Evolutionary conservation across 2,797 vertebrate genomes (phyloP), one percentile per base, ranked within the genome.

Genomic region (Luscinia luscinia): DNA sequence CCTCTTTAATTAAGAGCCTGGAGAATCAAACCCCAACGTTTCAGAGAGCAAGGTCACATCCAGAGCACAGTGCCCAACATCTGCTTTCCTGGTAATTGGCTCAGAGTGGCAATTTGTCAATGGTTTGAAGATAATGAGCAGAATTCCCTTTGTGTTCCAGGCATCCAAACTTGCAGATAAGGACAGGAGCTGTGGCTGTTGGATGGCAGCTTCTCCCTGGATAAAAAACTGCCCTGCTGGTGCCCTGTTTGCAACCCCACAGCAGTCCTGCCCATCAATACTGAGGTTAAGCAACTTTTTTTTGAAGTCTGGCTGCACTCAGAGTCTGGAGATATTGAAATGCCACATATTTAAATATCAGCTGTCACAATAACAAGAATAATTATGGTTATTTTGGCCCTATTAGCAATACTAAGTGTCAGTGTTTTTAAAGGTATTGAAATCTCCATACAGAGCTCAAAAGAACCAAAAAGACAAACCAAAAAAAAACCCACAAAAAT

Each of bases 41-140:
- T 75, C 32, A 34, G 34, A 17, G 52, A 68, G 63, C 34, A 28
- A 85, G 91, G 74, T 48, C 92, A 34, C 9, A 58, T 34, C 67
- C 72, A 76, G 55, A 90, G 62, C 28, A 1, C 48, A 9, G 27
- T 68, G 79, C 85, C 72, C 94, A 94, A 78, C 77, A 78, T 81
- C 67, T 87, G 68, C 87, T 84, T 73, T 22, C n/a, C 72, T 57
- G 63, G 6, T 72, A 91, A 91, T 79, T 90, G 88, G 73, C 79
- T 76, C 40, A 10, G 73, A 84, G 84, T 28, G 55, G 74, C 54
- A 87, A 77, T 82, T 69, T 85, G 66, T 90, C 80, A 89, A 12
- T 1, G 3, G 18, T 59, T 73, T 55, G 67, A 73, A 90, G 87
- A 84, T 59, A 95, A 93, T 6, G 45, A 94, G 90, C 51, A 24